Conservation (phyloP, 2,888 invertebrate species). For the Rhopalosiphum nymphaeae region DNA sequence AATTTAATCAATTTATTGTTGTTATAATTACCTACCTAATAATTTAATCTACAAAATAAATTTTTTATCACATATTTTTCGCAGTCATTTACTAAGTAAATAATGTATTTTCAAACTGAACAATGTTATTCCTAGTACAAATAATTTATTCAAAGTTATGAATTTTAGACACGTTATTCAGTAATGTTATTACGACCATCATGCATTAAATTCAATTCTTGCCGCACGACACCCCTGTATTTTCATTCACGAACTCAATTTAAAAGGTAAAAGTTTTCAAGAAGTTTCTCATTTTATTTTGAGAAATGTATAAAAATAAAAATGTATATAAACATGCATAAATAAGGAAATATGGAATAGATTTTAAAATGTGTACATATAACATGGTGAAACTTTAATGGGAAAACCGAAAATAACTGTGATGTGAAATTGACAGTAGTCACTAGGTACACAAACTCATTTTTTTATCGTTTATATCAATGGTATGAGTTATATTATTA, state of each 20-base stretch:
- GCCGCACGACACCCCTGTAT: neutral
- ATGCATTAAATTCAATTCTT: slow-evolving; percentile 44
- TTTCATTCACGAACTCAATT: slow-evolving; percentile 16
- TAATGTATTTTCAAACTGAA: neutral
- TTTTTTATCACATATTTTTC: neutral
- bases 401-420: slow-evolving; percentile 15
- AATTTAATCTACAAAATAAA: neutral
- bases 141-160: slow-evolving; percentile 25
- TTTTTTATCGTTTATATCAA: slow-evolving; percentile 1
- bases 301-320: neutral
- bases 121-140: neutral
- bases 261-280: slow-evolving; percentile 29
- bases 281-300: slow-evolving; percentile 28
- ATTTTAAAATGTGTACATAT: slow-evolving; percentile 24
- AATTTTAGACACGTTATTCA: slow-evolving; percentile 40
- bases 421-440: slow-evolving; percentile 7
- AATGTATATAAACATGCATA: neutral
- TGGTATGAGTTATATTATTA: neutral
- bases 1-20: neutral
- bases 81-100: neutral
- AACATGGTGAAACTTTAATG: neutral
- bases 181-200: slow-evolving; percentile 26
- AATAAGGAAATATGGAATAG: slow-evolving; percentile 11
- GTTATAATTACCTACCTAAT: neutral
- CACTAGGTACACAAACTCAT: neutral